phyloP scores from a whole-genome alignment of 2,888 invertebrate genomes.

The Ectemnius continuus region DNA sequence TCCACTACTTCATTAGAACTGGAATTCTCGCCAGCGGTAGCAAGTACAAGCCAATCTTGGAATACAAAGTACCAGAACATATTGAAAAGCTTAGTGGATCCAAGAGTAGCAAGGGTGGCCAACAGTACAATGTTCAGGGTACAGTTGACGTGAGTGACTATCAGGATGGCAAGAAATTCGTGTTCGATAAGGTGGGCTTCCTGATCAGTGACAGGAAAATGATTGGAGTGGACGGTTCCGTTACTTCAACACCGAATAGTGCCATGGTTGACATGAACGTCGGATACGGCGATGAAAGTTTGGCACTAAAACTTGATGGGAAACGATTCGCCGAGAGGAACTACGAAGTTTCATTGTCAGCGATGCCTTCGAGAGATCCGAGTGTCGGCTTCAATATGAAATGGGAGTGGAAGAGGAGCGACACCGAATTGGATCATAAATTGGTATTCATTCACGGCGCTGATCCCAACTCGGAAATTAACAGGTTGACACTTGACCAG shows the following conservation, averaged over 20 bases:
- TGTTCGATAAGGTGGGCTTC: constrained; percentile 81
- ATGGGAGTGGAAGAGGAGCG: constrained; percentile 79
- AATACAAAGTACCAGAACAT: constrained; percentile 82
- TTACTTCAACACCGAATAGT: constrained; percentile 76
- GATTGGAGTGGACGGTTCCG: constrained; percentile 80
- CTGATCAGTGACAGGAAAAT: constrained; percentile 77
- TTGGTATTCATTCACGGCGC: constrained; percentile 82
- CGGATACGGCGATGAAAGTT: constrained; percentile 78
- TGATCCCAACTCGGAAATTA: constrained; percentile 81
- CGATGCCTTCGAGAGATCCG: constrained; percentile 82
- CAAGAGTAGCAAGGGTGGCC: constrained; percentile 62
- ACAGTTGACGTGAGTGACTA: constrained; percentile 76
- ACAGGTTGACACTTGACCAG: constrained; percentile 79
- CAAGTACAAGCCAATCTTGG: constrained; percentile 85
- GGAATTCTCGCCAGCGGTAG: constrained; percentile 83
- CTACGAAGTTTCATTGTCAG: constrained; percentile 78
- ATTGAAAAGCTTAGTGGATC: constrained; percentile 73
- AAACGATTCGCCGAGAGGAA: constrained; percentile 76
- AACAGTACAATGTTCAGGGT: constrained; percentile 81
- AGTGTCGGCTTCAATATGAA: constrained; percentile 82
- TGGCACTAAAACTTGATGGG: constrained; percentile 79
- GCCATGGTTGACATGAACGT: constrained; percentile 80
- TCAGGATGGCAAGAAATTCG: constrained; percentile 79
- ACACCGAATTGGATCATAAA: constrained; percentile 77
- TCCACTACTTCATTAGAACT: constrained; percentile 82